A percentile compares a stretch with the other conserved stretches of the same genome.
These are phyloP conservation scores for Pterocles gutturalis DNA, from an alignment of 2,113 vertebrate species.

Conservation along the genomic window DNA sequence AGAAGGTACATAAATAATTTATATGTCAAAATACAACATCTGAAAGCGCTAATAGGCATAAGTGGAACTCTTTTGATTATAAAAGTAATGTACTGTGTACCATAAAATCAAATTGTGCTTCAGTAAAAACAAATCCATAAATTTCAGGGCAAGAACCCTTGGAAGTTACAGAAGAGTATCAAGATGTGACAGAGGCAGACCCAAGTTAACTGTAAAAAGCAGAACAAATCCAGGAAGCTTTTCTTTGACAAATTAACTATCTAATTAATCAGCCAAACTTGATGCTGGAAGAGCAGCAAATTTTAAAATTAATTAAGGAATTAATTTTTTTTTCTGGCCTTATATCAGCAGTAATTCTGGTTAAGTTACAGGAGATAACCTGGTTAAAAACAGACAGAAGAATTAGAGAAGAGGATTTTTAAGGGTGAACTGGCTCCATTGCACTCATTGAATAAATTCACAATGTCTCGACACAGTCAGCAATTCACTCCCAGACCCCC, in stretches of 20 bases:
- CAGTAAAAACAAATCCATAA: not conserved
- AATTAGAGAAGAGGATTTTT: not conserved
- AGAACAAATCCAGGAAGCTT: not conserved
- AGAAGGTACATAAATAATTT: constrained; percentile 29
- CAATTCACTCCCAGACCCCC: not conserved
- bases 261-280: not conserved
- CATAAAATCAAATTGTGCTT: constrained; percentile 2
- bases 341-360: not conserved
- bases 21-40: not conserved
- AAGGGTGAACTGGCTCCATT: not conserved
- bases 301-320: not conserved
- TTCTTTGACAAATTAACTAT: not conserved
- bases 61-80: constrained; percentile 37
- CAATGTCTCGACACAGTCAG: not conserved
- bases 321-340: not conserved
- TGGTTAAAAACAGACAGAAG: not conserved
- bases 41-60: not conserved
- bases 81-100: not conserved
- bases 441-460: not conserved
- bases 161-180: not conserved
- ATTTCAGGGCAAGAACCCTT: not conserved
- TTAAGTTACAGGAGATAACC: not conserved
- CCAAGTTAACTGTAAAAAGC: not conserved
- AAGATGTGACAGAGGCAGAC: constrained; percentile 5
- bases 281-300: not conserved